Evolutionary conservation across 1,140 invertebrate genomes (phyloP), one percentile per base, ranked within the genome.

Genomic region (Drosophila aff.): DNA sequence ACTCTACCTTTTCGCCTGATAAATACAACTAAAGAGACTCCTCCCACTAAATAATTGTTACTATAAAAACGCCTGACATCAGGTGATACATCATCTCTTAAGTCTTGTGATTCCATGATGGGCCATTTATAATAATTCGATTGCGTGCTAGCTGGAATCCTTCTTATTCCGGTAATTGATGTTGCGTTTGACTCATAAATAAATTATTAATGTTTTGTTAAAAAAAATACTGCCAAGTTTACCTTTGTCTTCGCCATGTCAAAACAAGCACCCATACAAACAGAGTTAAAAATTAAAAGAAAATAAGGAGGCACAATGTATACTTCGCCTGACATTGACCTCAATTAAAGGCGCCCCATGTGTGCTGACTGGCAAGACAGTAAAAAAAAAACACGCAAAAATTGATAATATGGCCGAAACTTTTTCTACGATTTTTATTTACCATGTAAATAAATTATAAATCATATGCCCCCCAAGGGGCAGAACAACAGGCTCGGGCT

Each of bases 91-190:
- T 60, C 80, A 84, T 79, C 73, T 74, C 81, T 83, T 87, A 87
- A 89, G 84, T 83, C 84, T 87, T 84, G 84, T 89, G 84, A 83
- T 83, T 73, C 72, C 47, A 87, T 87, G 83, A 83, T 83, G 84
- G 84, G 64, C 83, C 84, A 87, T 78, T 87, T 84, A 80, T 83
- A 84, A 84, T 83, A 83, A 89, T 83, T 87, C 84, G 68, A 87
- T 87, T 89, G 84, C 84, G 53, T 79, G 67, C 44, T 85, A 31
- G 59, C 75, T 58, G 52, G 53, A 65, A 81, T 68, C 50, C 62
- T 58, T 26, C 31, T 49, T 46, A 53, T 63, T 26, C n/a, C 15
- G 38, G 16, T 81, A 83, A 89, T 89, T 78, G 84, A 87, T 83
- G 76, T 80, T 52, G 11, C 15, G 60, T 43, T 58, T 76, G 57